phyloP scores from a whole-genome alignment of 30 jellyfish, hydroid and myxozoan genomes.

The Cassiopea xamachana region DNA sequence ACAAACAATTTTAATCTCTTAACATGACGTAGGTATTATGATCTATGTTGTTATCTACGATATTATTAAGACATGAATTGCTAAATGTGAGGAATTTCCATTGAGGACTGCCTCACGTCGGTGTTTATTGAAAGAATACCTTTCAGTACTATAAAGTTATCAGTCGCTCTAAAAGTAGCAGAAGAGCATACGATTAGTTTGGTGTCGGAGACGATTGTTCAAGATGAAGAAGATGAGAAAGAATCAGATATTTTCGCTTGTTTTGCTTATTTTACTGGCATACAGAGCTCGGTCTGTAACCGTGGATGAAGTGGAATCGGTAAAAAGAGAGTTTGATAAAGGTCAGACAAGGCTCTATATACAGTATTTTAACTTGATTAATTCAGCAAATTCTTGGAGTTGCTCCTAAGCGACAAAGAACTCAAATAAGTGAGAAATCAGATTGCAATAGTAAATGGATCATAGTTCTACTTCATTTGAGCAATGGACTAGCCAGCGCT shows the following conservation, averaged over 20 bases:
- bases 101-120: not conserved
- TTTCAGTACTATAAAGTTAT: not conserved
- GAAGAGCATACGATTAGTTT: not conserved
- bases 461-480: too few species aligned
- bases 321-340: slow-evolving; percentile 37
- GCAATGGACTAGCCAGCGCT: too few species aligned
- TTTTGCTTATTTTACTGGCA: not conserved
- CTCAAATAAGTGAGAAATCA: too few species aligned
- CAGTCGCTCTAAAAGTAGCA: not conserved
- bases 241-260: not conserved
- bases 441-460: too few species aligned
- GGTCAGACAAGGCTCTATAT: slow-evolving; percentile 1
- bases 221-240: not conserved
- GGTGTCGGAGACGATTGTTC: not conserved
- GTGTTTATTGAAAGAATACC: not conserved
- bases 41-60: not conserved
- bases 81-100: not conserved
- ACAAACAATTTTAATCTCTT: slow-evolving; percentile 37
- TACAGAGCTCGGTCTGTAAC: not conserved
- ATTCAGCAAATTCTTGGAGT: too few species aligned
- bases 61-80: not conserved
- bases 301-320: slow-evolving; percentile 15
- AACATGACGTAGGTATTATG: not conserved
- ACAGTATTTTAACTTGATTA: not conserved
- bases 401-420: too few species aligned